These are phyloP conservation scores for Ariopsis seemanni DNA, from an alignment of 2,113 vertebrate species.

Conservation along the genomic window DNA sequence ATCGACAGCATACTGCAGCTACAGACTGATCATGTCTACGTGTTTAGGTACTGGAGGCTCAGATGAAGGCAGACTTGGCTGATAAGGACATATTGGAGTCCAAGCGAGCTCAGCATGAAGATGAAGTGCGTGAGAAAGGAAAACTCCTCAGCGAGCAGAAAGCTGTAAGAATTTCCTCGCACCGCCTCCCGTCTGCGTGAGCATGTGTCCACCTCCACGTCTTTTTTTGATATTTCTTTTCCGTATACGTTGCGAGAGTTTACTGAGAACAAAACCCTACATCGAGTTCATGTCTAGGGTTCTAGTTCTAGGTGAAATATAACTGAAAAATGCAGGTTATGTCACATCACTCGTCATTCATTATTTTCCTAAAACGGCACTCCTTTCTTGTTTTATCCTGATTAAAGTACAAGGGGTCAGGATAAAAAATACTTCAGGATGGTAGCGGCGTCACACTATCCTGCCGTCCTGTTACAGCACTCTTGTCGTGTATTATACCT, in stretches of 20 bases:
- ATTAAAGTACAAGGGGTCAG: neutral
- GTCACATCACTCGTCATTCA: neutral
- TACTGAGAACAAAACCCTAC: neutral
- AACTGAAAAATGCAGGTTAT: neutral
- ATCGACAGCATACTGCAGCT: neutral
- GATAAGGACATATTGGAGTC: constrained; percentile 93
- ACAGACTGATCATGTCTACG: constrained; percentile 7
- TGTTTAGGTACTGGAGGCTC: constrained; percentile 87
- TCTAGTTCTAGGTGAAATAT: neutral
- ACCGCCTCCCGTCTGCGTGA: neutral
- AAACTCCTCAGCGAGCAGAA: constrained; percentile 96
- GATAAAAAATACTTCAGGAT: neutral
- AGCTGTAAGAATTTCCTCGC: constrained; percentile 77
- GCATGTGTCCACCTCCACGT: neutral
- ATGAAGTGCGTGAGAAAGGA: constrained; percentile 91
- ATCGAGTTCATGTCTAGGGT: neutral
- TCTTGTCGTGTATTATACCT: neutral
- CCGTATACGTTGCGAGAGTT: neutral
- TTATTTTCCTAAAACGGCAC: neutral
- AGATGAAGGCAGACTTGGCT: constrained; percentile 93
- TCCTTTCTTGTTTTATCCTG: neutral
- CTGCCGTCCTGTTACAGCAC: neutral
- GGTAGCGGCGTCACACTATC: neutral
- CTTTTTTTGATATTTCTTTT: neutral
- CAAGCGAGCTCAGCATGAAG: constrained; percentile 86